Conservation (phyloP, 2,113 vertebrate genomes). For the Himantopus leucocephalus region DNA sequence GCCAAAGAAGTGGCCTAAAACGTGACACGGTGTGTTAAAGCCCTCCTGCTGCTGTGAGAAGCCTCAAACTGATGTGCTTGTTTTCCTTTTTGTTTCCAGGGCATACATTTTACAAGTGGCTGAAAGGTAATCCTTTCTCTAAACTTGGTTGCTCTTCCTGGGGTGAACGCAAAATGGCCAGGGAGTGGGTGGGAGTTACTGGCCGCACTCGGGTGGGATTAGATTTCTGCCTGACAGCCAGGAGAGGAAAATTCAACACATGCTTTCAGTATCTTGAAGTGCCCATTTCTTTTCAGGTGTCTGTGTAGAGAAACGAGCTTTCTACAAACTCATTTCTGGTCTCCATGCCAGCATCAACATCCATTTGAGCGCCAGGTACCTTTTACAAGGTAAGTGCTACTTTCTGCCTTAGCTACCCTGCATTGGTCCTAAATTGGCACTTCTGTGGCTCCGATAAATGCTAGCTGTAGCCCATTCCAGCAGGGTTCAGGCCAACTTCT, state of each 20-base stretch:
- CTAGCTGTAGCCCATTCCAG: neutral
- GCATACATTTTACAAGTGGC: constrained; percentile 86
- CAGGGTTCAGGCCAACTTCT: neutral
- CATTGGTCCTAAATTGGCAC: neutral
- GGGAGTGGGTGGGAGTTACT: neutral
- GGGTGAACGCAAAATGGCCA: neutral
- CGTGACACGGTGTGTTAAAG: neutral
- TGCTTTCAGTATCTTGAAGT: neutral
- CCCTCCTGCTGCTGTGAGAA: neutral
- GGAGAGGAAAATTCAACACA: neutral
- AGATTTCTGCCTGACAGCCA: neutral
- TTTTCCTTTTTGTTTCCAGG: constrained; percentile 72
- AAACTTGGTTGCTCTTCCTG: neutral
- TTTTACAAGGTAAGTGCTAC: constrained; percentile 82
- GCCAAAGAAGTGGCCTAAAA: neutral
- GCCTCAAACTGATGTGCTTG: neutral
- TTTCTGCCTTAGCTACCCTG: neutral
- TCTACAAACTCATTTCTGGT: constrained; percentile 90
- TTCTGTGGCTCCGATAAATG: neutral
- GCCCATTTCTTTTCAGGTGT: constrained; percentile 72
- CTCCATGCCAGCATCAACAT: constrained; percentile 93
- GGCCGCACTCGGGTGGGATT: neutral
- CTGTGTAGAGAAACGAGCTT: constrained; percentile 93
- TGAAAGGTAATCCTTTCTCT: constrained; percentile 80
- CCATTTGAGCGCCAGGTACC: constrained; percentile 89